Evolutionary conservation across 2,888 invertebrate species (phyloP), one percentile per base, ranked within the genome.

Genomic region (Branchellion lobata): DNA sequence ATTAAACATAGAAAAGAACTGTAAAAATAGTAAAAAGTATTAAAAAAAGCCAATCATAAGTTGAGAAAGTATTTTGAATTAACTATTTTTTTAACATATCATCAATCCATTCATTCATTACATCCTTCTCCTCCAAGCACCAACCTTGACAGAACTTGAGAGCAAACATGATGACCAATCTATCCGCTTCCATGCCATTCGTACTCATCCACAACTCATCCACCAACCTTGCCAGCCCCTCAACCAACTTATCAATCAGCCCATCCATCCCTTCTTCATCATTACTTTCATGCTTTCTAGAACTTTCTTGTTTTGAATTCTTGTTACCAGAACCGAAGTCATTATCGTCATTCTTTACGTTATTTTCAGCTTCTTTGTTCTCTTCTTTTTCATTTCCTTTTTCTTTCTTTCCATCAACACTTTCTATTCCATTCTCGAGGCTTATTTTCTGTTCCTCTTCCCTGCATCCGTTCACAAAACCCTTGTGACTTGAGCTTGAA

Each of bases 81-180:
- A n/a, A n/a, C n/a, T n/a, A n/a, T n/a, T n/a, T n/a, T n/a, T n/a
- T n/a, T n/a, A n/a, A n/a, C n/a, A n/a, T n/a, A n/a, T 14, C 40
- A 40, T 40, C 40, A 5, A 40, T 40, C 40, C 40, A 40, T 40
- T 14, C 40, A 40, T 40, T 14, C 40, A 40, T 40, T 40, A 5
- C 40, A 40, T 40, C 40, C 40, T 8, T 57, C 24, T n/a, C 5
- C 24, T n/a, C 21, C 3, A 14, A 21, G 11, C 3, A 69, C 75
- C 90, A 91, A 90, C 93, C 92, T 89, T 94, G 92, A 87, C 95
- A 96, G 84, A 94, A 94, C 82, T 93, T 92, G 0, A 95, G 95
- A 0, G 96, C 93, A 85, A 96, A 96, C 86, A 93, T 93, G 88
- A 95, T 95, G 87, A 96, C 90, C 0, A 93, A 92, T 86, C 94